Evolutionary conservation across 2,113 vertebrate genomes (phyloP), one percentile per base, ranked within the genome.

Genomic region (Raja brachyura): DNA sequence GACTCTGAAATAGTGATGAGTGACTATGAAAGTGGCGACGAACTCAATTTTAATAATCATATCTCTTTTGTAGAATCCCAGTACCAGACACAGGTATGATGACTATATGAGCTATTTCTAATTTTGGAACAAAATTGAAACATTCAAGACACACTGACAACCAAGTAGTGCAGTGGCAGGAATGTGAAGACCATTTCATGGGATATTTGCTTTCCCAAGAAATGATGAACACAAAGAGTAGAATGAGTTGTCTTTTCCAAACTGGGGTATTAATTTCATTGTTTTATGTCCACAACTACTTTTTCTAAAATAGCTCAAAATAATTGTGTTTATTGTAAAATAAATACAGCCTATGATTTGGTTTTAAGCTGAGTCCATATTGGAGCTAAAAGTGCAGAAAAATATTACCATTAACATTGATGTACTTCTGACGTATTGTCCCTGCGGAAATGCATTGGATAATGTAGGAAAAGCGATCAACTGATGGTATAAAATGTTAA

Each of bases 1-100:
- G 97, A 97, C 61, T 97, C 97, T 0, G 98, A 98, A 95, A 97
- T 96, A 31, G 96, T 96, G 88, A 95, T 97, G 95, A 98, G 97
- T 93, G 97, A 97, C 96, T 97, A 97, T 88, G 98, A 98, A 94
- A 98, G 98, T 0, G 94, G 97, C 93, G 98, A 97, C 0, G 97
- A 98, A 93, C 96, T 97, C 93, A 96, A 95, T 93, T 95, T 97
- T 74, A 94, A 96, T 94, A 95, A 95, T 94, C 96, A 96, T 96
- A 95, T 96, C 94, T 97, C 97, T 76, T 97, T 96, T 81, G 85
- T 96, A 90, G 97, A 97, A 95, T 96, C 97, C 16, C 97, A 99
- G 95, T 98, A 99, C 93, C 98, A 99, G 95, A 99, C 98, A 28
- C 97, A 99, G 94, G 98, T 99, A 93, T 99, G 96, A 97, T n/a